A percentile compares a stretch with the other conserved stretches of the same genome.
phyloP scores from a whole-genome alignment of 1,140 invertebrate genomes.

The Nasonia giraulti region DNA sequence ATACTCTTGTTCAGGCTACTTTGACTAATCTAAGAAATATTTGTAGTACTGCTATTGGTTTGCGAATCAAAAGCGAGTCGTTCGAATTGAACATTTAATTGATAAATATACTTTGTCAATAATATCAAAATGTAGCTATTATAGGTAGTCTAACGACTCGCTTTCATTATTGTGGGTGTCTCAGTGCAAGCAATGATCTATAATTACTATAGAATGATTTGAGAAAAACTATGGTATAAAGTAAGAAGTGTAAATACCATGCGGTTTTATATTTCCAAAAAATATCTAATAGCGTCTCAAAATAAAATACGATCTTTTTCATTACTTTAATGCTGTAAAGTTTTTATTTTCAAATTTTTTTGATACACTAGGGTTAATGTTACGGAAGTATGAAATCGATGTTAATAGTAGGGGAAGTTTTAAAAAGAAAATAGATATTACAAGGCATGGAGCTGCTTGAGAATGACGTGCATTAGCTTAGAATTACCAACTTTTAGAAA shows the following conservation, averaged over 20 bases:
- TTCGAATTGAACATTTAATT: background rate
- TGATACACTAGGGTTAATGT: background rate
- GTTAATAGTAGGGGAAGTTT: background rate
- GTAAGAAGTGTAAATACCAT: background rate
- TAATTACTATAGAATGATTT: background rate
- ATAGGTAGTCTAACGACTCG: background rate
- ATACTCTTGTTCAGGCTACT: too few relatives aligned
- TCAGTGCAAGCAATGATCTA: slow-evolving; percentile 12
- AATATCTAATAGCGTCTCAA: background rate
- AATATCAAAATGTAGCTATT: too few relatives aligned
- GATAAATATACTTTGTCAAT: too few relatives aligned
- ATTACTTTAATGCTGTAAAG: too few relatives aligned
- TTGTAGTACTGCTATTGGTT: background rate
- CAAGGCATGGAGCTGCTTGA: background rate
- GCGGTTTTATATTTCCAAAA: background rate
- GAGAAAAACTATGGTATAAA: background rate
- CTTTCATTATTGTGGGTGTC: background rate
- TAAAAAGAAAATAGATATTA: background rate
- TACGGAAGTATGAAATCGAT: background rate
- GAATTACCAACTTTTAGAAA: background rate
- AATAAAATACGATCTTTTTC: background rate
- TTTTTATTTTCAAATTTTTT: background rate
- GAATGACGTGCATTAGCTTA: background rate
- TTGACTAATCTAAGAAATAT: too few relatives aligned
- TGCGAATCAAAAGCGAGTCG: background rate